Evolutionary conservation across 2,113 vertebrate species (phyloP).

Genomic region (Gorsachius goisagi): DNA sequence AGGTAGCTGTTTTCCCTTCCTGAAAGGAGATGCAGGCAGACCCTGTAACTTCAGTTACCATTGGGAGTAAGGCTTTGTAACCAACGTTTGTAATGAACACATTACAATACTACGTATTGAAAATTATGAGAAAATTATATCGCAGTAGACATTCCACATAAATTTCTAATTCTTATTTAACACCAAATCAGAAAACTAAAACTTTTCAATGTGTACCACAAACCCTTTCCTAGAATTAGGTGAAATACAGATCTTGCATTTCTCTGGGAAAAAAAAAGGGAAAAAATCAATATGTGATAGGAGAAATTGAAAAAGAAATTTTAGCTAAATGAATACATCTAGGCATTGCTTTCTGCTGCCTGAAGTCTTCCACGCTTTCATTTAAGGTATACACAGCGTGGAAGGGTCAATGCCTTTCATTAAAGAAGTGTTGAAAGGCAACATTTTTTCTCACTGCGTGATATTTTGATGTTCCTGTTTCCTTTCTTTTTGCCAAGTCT

Average conservation of each 20-base stretch:
- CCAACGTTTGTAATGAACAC: background rate
- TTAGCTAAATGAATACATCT: background rate
- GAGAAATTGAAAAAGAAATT: background rate
- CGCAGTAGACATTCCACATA: background rate
- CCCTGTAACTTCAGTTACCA: background rate
- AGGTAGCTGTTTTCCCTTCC: background rate
- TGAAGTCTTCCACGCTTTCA: background rate
- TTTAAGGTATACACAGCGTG: background rate
- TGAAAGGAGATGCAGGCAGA: background rate
- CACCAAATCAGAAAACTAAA: background rate
- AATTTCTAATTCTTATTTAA: background rate
- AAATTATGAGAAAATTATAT: background rate
- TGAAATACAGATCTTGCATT: background rate
- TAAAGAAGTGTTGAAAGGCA: background rate
- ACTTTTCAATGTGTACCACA: background rate
- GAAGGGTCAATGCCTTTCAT: background rate
- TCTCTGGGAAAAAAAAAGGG: background rate
- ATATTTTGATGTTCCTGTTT: background rate
- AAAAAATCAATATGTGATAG: background rate
- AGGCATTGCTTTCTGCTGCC: background rate
- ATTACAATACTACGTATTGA: background rate
- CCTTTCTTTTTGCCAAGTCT: background rate
- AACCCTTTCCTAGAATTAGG: background rate
- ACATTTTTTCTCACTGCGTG: background rate
- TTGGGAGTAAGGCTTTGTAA: background rate